Conservation (phyloP, 2,797 vertebrate genomes). For the Ceryle rudis region DNA sequence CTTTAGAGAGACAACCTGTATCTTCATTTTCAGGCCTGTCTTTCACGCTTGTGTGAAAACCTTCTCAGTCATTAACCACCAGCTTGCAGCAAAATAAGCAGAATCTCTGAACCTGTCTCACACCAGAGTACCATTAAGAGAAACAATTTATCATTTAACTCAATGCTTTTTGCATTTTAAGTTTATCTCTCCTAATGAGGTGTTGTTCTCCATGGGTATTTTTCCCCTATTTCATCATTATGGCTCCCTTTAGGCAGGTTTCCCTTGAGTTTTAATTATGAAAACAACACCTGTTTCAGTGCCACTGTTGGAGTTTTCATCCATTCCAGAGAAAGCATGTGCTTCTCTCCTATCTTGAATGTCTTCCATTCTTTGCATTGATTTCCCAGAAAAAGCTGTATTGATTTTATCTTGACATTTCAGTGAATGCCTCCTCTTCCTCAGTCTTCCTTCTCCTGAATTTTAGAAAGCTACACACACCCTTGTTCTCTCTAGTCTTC, state of each 20-base stretch:
- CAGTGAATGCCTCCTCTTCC: conserved; percentile 58
- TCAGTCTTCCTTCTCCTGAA: conserved; percentile 46
- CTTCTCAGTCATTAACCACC: conserved; percentile 19
- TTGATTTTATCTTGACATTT: conserved; percentile 75
- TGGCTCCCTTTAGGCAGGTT: conserved; percentile 57
- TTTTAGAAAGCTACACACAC: conserved; percentile 59
- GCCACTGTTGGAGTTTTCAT: conserved; percentile 62
- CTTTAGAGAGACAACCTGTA: conserved; percentile 45
- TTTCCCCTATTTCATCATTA: conserved; percentile 74
- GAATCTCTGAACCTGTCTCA: conserved; percentile 44
- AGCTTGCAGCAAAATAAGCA: conserved; percentile 44
- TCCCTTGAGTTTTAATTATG: conserved; percentile 85
- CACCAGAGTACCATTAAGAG: conserved; percentile 26
- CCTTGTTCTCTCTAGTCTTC: conserved; percentile 44
- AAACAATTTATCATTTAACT: conserved; percentile 43
- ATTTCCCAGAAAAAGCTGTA: conserved; percentile 72
- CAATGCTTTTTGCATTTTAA: conserved; percentile 15
- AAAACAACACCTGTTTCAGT: conserved; percentile 76
- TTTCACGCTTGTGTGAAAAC: not conserved
- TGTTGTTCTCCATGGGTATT: conserved; percentile 46
- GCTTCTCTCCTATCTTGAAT: conserved; percentile 37
- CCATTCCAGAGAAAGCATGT: conserved; percentile 62
- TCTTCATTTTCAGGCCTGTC: conserved; percentile 47
- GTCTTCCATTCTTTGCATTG: conserved; percentile 63
- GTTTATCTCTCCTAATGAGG: conserved; percentile 74